Conservation (phyloP, 2,113 vertebrate genomes). For the Ellobius talpinus region DNA sequence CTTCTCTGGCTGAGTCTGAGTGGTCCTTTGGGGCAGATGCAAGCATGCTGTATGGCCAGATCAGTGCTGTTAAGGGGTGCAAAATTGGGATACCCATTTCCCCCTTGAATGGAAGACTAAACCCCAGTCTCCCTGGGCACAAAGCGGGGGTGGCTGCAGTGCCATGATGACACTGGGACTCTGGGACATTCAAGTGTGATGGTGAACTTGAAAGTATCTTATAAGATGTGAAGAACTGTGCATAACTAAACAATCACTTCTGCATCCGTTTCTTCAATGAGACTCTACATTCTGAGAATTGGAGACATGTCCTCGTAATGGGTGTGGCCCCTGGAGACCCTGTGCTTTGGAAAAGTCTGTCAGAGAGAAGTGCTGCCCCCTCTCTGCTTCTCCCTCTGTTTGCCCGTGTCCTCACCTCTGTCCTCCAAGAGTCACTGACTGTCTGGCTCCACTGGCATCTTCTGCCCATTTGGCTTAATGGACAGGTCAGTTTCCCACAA, state of each 20-base stretch:
- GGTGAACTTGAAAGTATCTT: background rate
- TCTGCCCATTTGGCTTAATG: background rate
- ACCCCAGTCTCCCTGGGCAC: background rate
- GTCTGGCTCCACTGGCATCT: background rate
- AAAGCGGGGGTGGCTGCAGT: background rate
- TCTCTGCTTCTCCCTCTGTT: background rate
- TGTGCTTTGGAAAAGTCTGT: background rate
- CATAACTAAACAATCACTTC: background rate
- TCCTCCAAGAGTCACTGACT: background rate
- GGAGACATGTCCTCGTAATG: background rate
- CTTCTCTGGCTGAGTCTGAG: background rate
- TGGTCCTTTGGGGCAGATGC: background rate
- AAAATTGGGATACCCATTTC: background rate
- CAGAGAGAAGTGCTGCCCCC: background rate
- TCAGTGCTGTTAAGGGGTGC: too few species aligned
- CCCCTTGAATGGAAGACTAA: too few species aligned
- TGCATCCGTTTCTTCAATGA: background rate
- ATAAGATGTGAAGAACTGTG: background rate
- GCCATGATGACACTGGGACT: background rate
- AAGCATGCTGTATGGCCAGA: accelerated
- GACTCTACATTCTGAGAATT: background rate
- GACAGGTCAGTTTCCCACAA: background rate
- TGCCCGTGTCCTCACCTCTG: too few species aligned
- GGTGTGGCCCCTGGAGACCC: background rate
- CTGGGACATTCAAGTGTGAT: background rate